Evolutionary conservation across 2,888 invertebrate species (phyloP).

Genomic region (Agrochola lota): DNA sequence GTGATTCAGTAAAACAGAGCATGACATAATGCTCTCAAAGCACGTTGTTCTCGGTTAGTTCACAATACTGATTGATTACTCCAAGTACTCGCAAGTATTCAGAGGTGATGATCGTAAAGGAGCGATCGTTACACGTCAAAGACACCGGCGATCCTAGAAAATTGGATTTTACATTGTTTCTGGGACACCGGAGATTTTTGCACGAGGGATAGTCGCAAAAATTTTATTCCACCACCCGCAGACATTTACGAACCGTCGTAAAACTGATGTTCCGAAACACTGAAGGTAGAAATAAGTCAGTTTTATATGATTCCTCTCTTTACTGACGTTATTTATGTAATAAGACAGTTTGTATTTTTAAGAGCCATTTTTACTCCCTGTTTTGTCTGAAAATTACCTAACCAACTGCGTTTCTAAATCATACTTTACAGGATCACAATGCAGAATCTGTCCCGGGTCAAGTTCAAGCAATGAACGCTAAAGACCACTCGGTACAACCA

Average conservation of each 20-base stretch:
- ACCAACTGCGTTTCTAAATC: background rate
- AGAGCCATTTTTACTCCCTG: background rate
- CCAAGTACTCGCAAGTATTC: constrained; percentile 61
- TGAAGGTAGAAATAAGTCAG: constrained; percentile 65
- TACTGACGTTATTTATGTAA: constrained; percentile 57
- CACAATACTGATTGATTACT: constrained; percentile 76
- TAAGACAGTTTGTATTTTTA: constrained; percentile 30
- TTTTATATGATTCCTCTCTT: constrained; percentile 64
- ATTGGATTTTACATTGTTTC: constrained; percentile 82
- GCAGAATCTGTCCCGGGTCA: background rate
- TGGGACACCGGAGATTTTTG: constrained; percentile 69
- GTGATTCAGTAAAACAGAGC: constrained; percentile 38
- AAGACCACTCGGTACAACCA: constrained; percentile 18
- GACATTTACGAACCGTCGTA: constrained; percentile 78
- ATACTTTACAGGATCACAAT: background rate
- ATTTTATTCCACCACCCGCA: constrained; percentile 75
- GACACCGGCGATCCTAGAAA: constrained; percentile 70
- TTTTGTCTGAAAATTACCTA: background rate
- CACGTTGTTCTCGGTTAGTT: constrained; percentile 63
- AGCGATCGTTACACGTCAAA: constrained; percentile 67
- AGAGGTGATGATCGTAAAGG: constrained; percentile 73
- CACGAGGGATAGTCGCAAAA: constrained; percentile 73
- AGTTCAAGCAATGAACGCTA: constrained; percentile 5
- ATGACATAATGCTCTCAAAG: constrained; percentile 66
- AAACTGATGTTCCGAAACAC: constrained; percentile 74